A percentile compares a stretch with the other conserved stretches of the same genome.
These are phyloP conservation scores for Pristionchus mayeri DNA, from an alignment of 2,888 invertebrate genomes.

Conservation along the genomic window DNA sequence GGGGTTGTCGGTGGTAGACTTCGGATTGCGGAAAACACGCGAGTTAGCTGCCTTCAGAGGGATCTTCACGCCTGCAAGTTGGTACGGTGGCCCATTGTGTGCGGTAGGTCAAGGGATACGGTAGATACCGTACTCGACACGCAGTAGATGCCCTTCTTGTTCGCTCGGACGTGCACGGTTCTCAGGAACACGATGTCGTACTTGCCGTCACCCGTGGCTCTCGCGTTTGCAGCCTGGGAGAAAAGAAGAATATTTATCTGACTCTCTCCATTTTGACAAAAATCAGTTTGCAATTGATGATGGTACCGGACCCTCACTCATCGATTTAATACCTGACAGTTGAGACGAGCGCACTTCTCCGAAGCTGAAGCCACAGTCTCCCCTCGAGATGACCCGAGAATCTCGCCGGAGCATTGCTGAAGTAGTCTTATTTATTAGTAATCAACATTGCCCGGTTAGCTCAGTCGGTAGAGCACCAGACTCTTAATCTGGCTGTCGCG, in stretches of 20 bases:
- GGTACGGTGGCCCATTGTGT: background rate
- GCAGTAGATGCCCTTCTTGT: conserved; percentile 53
- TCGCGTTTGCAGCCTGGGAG: conserved; percentile 52
- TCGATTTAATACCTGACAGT: conserved; percentile 53
- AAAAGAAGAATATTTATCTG: no score
- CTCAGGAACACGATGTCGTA: conserved; percentile 52
- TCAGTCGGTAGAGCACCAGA: conserved; percentile 66
- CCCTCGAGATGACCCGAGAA: conserved; percentile 48
- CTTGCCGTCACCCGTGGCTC: conserved; percentile 50
- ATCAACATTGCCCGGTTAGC: conserved; percentile 53
- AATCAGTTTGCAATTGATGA: no score
- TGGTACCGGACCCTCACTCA: no score
- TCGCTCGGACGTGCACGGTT: conserved; percentile 48
- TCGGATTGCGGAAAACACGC: background rate
- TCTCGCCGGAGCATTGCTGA: conserved; percentile 46
- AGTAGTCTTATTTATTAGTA: background rate
- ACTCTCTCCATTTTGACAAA: no score
- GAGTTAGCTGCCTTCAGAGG: conserved; percentile 8
- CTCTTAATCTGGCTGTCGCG: conserved; percentile 65
- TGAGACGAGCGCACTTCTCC: conserved; percentile 51
- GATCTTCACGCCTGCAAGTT: conserved; percentile 8
- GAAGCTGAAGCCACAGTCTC: conserved; percentile 52
- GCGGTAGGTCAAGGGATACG: background rate
- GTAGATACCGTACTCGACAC: conserved; percentile 47
- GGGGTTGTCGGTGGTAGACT: conserved; percentile 22